These are phyloP conservation scores for Athene cunicularia DNA, from an alignment of 2,113 vertebrate species.

Conservation along the genomic window DNA sequence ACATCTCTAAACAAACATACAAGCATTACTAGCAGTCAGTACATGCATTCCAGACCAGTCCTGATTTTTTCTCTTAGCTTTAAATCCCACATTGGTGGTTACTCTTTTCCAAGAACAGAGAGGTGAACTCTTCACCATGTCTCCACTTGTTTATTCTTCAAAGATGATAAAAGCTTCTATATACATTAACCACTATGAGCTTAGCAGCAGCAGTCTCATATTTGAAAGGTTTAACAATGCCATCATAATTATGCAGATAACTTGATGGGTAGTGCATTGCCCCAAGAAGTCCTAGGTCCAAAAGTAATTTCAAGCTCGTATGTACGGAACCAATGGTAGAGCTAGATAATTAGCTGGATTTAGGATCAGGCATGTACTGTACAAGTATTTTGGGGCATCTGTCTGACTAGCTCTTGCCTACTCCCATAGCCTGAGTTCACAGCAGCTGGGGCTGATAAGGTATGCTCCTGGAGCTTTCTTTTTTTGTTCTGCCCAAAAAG, in stretches of 20 bases:
- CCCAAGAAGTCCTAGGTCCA: background rate
- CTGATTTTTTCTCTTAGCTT: background rate
- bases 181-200: background rate
- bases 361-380: background rate
- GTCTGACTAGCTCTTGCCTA: background rate
- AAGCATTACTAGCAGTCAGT: background rate
- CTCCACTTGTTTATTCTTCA: background rate
- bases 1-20: background rate
- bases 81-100: background rate
- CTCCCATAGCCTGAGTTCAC: background rate
- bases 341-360: background rate
- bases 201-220: background rate
- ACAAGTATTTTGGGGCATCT: background rate
- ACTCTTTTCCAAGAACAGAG: background rate
- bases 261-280: background rate
- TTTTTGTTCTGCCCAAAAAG: background rate
- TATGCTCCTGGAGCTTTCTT: background rate
- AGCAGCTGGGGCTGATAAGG: background rate
- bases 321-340: background rate
- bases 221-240: background rate
- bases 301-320: background rate
- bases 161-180: background rate
- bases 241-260: background rate
- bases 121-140: background rate
- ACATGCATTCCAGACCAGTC: background rate